Evolutionary conservation across 2,113 vertebrate genomes (phyloP), one percentile per base, ranked within the genome.

Genomic region (Trematomus loennbergii): DNA sequence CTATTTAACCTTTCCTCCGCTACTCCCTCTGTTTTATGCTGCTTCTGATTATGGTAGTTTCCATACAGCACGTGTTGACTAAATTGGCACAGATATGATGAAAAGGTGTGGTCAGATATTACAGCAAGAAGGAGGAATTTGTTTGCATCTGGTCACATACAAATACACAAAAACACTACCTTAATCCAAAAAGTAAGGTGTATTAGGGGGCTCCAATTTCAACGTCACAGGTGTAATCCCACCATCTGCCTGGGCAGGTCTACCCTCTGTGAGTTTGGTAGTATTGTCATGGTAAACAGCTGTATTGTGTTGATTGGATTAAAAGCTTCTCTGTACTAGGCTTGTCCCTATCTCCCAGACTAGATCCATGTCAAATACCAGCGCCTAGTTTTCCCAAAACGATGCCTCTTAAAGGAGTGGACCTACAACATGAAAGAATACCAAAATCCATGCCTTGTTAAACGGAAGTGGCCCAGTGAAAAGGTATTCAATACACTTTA

Each of bases 241-340:
- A 70, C 22, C 12, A 9, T 49, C 46, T 52, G 63, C 6, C n/a
- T 36, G 20, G 43, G 48, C 66, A 64, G 36, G 55, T 60, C 72
- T 45, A 48, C 13, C 66, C 54, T 73, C 36, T 64, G 55, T 53
- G 69, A 48, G 25, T 77, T 70, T 54, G 18, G 2, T 2, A 25
- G 45, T 53, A 25, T 70, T 83, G 61, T 82, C 52, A 54, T 78
- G 63, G 36, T 64, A 82, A 87, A 78, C 18, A 2, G 78, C 33
- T 60, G 15, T 15, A 43, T 77, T 80, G 72, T 79, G 75, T 20
- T 45, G 64, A 84, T 45, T 36, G 43, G 65, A 82, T 88, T 82
- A 40, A 84, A 85, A 75, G 59, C 36, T 22, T 50, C 33, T 71
- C 33, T 78, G 12, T 76, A 33, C 36, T 48, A 72, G 46, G 60